phyloP scores from a whole-genome alignment of 2,888 invertebrate species.

The Chaetogeoica ovagalla region DNA sequence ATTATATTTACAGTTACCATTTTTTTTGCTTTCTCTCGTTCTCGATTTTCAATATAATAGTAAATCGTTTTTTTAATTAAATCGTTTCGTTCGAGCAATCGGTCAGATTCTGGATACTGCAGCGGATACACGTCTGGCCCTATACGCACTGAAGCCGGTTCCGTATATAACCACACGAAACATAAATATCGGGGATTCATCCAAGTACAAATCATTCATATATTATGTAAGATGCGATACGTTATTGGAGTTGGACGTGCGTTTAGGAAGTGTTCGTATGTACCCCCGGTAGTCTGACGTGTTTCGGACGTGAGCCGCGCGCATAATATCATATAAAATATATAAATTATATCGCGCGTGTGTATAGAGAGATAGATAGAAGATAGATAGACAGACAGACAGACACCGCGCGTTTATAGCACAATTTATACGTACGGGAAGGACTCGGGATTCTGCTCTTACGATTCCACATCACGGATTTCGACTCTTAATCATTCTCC shows the following conservation, averaged over 20 bases:
- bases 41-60: too few species aligned
- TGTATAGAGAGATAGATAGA: background rate
- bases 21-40: too few species aligned
- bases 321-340: conserved; percentile 17
- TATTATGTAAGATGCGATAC: background rate
- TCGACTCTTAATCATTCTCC: conserved; percentile 41
- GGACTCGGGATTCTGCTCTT: conserved; percentile 28
- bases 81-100: too few species aligned
- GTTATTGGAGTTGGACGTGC: background rate
- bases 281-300: background rate
- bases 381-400: background rate
- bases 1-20: too few species aligned
- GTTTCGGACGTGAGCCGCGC: conserved; percentile 37
- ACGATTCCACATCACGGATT: conserved; percentile 38
- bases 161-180: background rate
- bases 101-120: too few species aligned
- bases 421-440: too few species aligned
- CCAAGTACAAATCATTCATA: background rate
- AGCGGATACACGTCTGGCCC: too few species aligned
- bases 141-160: too few species aligned
- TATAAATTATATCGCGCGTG: too few species aligned
- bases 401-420: too few species aligned
- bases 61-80: too few species aligned
- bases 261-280: background rate
- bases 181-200: background rate